Evolutionary conservation across 2,113 vertebrate species (phyloP).

Genomic region (Passer montanus): DNA sequence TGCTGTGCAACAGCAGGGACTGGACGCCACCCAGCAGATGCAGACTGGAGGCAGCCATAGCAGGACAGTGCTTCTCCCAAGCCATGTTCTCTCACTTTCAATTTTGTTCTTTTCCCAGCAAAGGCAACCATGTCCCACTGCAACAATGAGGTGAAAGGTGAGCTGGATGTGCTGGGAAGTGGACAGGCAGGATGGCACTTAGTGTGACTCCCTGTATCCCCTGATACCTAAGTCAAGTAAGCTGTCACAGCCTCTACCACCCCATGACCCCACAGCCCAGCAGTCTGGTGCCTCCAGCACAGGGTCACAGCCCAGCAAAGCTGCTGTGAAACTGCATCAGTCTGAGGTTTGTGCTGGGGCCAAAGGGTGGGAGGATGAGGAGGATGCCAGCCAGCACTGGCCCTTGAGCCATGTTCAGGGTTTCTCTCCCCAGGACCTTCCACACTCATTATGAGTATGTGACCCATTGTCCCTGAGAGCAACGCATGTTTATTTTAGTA

Average conservation of each 20-base stretch:
- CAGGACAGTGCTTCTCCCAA: rapidly evolving
- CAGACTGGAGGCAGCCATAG: neutral
- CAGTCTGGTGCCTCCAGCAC: neutral
- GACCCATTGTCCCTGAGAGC: neutral
- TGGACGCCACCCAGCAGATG: rapidly evolving
- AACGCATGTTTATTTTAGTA: neutral
- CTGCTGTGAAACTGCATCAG: neutral
- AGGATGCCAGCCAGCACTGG: neutral
- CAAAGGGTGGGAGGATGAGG: neutral
- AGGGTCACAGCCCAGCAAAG: neutral
- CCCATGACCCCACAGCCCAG: rapidly evolving
- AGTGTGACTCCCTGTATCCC: neutral
- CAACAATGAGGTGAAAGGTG: neutral
- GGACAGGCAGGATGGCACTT: neutral
- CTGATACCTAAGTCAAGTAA: neutral
- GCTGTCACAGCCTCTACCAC: neutral
- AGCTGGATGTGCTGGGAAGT: neutral
- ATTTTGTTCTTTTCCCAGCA: neutral
- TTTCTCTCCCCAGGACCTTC: neutral
- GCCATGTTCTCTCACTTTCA: rapidly evolving
- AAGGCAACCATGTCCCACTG: neutral
- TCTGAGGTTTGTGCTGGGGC: neutral
- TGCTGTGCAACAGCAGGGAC: too few species aligned
- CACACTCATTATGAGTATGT: neutral
- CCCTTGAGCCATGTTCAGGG: neutral